These are phyloP conservation scores for Ctenopoma multispine DNA, from an alignment of 2,797 vertebrate genomes.

Conservation along the genomic window DNA sequence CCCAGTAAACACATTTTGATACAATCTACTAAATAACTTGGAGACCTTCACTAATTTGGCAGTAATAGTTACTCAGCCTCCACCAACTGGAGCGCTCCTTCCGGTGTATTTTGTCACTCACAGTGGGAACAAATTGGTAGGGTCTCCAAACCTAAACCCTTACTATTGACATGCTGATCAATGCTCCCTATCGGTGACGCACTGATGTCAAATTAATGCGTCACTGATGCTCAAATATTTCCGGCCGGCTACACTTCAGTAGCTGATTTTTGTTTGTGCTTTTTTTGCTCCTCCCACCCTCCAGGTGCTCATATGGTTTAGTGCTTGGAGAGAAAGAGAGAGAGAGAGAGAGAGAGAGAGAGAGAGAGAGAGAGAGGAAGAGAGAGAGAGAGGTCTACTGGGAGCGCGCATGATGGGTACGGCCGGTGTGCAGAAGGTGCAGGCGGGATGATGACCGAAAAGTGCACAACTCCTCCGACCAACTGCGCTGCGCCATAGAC, in stretches of 20 bases:
- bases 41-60: background rate
- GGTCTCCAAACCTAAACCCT: conserved; percentile 20
- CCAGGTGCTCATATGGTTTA: conserved; percentile 37
- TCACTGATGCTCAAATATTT: conserved; percentile 57
- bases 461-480: conserved; percentile 41
- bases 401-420: conserved; percentile 30
- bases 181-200: conserved; percentile 57
- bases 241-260: conserved; percentile 29
- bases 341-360: conserved; percentile 12
- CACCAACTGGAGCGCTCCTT: background rate
- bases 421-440: conserved; percentile 48
- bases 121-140: background rate
- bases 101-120: background rate
- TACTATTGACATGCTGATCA: conserved; percentile 53
- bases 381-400: background rate
- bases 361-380: conserved; percentile 3
- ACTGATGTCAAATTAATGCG: conserved; percentile 52
- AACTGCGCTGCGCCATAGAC: conserved; percentile 23
- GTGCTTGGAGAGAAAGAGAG: conserved; percentile 10
- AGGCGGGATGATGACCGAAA: conserved; percentile 36
- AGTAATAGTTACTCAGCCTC: too few species aligned
- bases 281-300: conserved; percentile 24
- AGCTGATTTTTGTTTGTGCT: conserved; percentile 40
- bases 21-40: conserved; percentile 2
- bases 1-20: background rate